A percentile compares a stretch with the other conserved stretches of the same genome.
These are phyloP conservation scores for Python bivittatus DNA, from an alignment of 2,113 vertebrate genomes.

Conservation along the genomic window DNA sequence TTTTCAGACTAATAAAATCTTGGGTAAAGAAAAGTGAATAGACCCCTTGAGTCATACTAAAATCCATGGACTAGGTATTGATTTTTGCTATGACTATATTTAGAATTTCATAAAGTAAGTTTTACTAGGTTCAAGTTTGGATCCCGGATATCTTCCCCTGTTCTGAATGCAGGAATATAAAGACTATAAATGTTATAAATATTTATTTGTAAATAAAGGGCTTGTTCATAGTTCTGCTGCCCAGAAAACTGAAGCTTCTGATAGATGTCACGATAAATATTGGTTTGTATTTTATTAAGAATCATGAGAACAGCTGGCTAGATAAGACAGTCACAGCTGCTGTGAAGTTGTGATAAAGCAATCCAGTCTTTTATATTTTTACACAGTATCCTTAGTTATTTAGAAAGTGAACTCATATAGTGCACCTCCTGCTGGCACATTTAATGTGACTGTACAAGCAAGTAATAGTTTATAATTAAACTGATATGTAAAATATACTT, in stretches of 20 bases:
- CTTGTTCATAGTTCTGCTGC: background rate
- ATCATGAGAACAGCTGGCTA: background rate
- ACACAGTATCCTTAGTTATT: background rate
- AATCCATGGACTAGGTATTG: background rate
- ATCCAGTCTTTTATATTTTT: background rate
- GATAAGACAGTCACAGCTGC: background rate
- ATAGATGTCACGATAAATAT: background rate
- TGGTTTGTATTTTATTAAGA: constrained; percentile 8
- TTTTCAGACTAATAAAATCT: background rate
- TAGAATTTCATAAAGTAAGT: background rate
- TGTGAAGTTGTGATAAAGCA: background rate
- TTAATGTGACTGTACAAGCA: constrained; percentile 7
- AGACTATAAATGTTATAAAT: background rate
- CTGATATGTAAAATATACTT: background rate
- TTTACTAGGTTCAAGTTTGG: background rate
- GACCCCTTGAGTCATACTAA: background rate
- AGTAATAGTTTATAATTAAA: constrained; percentile 43
- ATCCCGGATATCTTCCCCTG: background rate
- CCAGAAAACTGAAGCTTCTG: background rate
- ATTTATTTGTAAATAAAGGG: constrained; percentile 6
- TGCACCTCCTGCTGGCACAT: constrained; percentile 23
- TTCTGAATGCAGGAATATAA: background rate
- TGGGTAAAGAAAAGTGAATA: background rate
- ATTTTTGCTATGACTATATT: background rate
- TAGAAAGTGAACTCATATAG: background rate